These are phyloP conservation scores for Nasonovia ribisnigri DNA, from an alignment of 2,888 invertebrate species.

Conservation along the genomic window DNA sequence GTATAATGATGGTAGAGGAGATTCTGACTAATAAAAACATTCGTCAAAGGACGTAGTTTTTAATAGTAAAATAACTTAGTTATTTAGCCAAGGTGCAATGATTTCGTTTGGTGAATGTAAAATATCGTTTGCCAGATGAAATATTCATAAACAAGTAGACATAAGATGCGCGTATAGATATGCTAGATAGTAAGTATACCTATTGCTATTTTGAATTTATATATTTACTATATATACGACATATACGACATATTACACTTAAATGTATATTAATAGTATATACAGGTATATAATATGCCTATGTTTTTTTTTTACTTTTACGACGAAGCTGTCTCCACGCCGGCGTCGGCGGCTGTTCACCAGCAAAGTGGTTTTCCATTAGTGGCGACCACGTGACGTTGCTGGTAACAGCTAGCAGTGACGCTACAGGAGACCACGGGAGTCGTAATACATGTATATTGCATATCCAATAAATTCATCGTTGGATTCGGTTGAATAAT, in stretches of 20 bases:
- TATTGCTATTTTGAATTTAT: not conserved
- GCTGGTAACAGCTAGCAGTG: not conserved
- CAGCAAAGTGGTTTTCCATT: slow-evolving; percentile 59
- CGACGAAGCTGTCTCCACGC: not conserved
- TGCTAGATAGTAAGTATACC: not conserved
- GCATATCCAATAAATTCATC: slow-evolving; percentile 42
- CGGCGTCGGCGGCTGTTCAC: not conserved
- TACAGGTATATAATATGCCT: not conserved
- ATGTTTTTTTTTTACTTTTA: slow-evolving; percentile 15
- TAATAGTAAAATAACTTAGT: not conserved
- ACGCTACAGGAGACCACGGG: not conserved
- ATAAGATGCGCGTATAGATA: not conserved
- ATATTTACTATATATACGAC: not conserved
- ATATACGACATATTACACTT: not conserved
- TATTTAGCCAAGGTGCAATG: not conserved
- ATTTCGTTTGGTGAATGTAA: not conserved
- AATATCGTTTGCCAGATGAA: not conserved
- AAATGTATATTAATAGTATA: not conserved
- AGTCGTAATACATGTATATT: slow-evolving; percentile 52
- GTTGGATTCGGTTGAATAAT: slow-evolving; percentile 44
- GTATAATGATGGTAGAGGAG: not conserved
- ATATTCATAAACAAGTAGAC: not conserved
- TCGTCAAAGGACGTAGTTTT: not conserved
- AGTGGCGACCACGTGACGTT: not conserved
- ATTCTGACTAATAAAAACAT: not conserved